Percentiles rank a stretch among this genome's conserved stretches.
These are phyloP conservation scores for Macaca nemestrina DNA, from an alignment of 2,113 vertebrate species.

Conservation along the genomic window DNA sequence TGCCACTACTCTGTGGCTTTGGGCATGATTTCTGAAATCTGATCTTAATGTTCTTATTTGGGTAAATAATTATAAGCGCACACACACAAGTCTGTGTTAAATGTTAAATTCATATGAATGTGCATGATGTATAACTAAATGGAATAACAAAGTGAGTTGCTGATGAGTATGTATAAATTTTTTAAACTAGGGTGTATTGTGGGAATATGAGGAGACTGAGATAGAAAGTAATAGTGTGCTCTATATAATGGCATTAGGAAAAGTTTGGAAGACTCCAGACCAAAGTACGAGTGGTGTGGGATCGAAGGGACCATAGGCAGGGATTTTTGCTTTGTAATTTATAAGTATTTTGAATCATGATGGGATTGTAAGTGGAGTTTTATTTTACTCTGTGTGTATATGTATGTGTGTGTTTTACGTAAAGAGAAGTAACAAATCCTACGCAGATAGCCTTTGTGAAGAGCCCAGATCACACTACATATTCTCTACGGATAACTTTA, in stretches of 20 bases:
- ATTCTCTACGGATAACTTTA: neutral
- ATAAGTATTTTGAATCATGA: neutral
- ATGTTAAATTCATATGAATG: neutral
- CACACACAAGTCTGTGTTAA: neutral
- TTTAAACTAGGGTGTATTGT: neutral
- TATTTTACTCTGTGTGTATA: neutral
- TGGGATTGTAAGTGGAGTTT: neutral
- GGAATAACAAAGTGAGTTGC: neutral
- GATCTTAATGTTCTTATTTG: neutral
- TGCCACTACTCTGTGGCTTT: neutral
- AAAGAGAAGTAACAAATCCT: neutral
- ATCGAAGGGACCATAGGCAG: neutral
- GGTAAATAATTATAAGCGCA: neutral
- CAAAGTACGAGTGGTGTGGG: neutral
- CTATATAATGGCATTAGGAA: neutral
- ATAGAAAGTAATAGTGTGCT: neutral
- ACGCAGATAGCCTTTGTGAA: neutral
- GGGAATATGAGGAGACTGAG: neutral
- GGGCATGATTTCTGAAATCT: neutral
- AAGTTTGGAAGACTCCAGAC: neutral
- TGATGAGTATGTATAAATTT: neutral
- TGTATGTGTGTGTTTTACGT: neutral
- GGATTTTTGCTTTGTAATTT: neutral
- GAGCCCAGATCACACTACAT: neutral
- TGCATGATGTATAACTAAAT: neutral